Evolutionary conservation across 2,113 vertebrate species (phyloP).

Genomic region (Engraulis encrasicolus): DNA sequence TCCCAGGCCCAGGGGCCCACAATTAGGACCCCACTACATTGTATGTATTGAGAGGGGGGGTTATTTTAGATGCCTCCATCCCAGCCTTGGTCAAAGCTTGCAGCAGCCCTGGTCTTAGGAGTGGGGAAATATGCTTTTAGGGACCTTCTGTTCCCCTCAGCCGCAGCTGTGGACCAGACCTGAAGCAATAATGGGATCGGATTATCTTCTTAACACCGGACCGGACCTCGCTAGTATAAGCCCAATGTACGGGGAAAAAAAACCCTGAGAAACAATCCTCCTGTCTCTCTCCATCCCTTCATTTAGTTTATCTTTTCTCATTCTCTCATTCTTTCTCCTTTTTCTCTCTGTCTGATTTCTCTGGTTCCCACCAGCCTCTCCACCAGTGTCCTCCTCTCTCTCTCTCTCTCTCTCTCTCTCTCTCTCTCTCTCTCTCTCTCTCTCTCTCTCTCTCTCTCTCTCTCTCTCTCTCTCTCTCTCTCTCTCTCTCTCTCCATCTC

Average conservation of each 20-base stretch:
- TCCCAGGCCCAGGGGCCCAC: too few relatives aligned
- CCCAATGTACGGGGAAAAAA: background rate
- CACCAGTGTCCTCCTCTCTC: too few relatives aligned
- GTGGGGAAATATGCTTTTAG: background rate
- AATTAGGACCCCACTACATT: too few relatives aligned
- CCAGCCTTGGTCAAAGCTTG: too few relatives aligned
- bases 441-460: background rate
- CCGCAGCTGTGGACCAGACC: background rate
- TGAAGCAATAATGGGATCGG: background rate
- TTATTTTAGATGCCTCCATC: too few relatives aligned
- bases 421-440: background rate
- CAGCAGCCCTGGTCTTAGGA: too few relatives aligned
- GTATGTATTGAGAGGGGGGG: too few relatives aligned
- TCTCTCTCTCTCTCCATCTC: background rate
- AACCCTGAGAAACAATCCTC: slow-evolving; percentile 8
- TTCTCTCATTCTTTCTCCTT: background rate
- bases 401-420: background rate
- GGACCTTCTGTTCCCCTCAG: background rate
- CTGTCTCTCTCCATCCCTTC: background rate
- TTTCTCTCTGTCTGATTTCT: background rate
- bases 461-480: background rate
- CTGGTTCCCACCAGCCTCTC: too few relatives aligned
- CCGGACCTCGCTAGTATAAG: slow-evolving; percentile 1
- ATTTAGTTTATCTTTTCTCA: background rate
- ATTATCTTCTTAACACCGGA: slow-evolving; percentile 16